Evolutionary conservation across 1,140 invertebrate species (phyloP).

Genomic region (Brachionus paranguensis): DNA sequence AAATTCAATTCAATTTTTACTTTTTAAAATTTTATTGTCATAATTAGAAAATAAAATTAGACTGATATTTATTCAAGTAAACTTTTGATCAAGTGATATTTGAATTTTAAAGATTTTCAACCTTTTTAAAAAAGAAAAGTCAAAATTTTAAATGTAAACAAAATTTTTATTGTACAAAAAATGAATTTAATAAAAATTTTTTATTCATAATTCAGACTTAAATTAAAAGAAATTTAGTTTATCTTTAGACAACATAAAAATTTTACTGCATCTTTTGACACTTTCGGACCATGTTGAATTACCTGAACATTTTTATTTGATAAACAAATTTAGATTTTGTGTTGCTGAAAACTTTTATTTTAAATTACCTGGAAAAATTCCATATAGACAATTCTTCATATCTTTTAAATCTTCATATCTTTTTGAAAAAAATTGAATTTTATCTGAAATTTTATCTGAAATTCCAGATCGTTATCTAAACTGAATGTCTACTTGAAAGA

Average conservation of each 20-base stretch:
- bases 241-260: background rate
- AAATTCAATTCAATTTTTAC: background rate
- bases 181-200: background rate
- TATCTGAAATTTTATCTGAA: background rate
- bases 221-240: background rate
- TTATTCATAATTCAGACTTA: background rate
- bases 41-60: background rate
- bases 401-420: background rate
- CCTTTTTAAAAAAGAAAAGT: background rate
- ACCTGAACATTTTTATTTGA: background rate
- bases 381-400: background rate
- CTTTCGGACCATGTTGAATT: too few species aligned
- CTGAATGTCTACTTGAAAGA: background rate
- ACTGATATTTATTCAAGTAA: background rate
- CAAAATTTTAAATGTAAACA: background rate
- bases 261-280: background rate
- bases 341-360: too few species aligned
- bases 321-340: too few species aligned
- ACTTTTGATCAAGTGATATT: background rate
- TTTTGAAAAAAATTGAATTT: background rate
- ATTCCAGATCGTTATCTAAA: background rate
- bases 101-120: background rate
- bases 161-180: background rate
- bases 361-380: background rate
- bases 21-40: background rate